Percentiles rank a stretch among this genome's conserved stretches.
These are phyloP conservation scores for Hemitrygon akajei DNA, from an alignment of 2,797 vertebrate genomes.

Conservation along the genomic window DNA sequence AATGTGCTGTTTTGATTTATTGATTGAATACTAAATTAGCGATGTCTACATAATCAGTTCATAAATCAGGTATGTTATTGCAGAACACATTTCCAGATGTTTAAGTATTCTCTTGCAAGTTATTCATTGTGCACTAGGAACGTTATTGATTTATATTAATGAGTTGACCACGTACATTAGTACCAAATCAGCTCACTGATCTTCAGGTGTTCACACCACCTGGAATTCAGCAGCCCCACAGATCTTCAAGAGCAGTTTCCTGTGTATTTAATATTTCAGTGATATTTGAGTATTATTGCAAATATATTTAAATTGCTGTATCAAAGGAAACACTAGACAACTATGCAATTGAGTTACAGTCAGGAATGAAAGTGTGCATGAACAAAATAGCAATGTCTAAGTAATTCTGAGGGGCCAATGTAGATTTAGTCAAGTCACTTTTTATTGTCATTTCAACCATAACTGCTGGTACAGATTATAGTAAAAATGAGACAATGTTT, in stretches of 20 bases:
- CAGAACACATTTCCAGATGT: not conserved
- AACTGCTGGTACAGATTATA: too few relatives aligned
- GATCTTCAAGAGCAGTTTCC: not conserved
- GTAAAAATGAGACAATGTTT: too few relatives aligned
- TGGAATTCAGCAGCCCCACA: not conserved
- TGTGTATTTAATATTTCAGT: too few relatives aligned
- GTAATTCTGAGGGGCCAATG: too few relatives aligned
- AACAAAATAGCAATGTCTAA: too few relatives aligned
- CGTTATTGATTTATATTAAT: not conserved
- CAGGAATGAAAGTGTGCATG: too few relatives aligned
- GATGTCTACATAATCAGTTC: not conserved
- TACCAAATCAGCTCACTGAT: not conserved
- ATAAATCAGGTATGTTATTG: not conserved
- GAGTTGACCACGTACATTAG: not conserved
- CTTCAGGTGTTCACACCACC: not conserved
- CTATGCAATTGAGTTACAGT: too few relatives aligned
- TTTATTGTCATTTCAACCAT: too few relatives aligned
- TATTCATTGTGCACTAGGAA: not conserved
- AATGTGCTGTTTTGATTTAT: not conserved
- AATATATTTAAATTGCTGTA: too few relatives aligned
- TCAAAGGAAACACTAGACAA: too few relatives aligned
- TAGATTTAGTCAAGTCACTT: too few relatives aligned
- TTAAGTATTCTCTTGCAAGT: not conserved
- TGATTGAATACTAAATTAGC: not conserved
- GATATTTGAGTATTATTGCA: too few relatives aligned